Percentiles rank a stretch among this genome's conserved stretches.
phyloP scores from a whole-genome alignment of 1,140 invertebrate genomes.

The Drosophila albomicans region DNA sequence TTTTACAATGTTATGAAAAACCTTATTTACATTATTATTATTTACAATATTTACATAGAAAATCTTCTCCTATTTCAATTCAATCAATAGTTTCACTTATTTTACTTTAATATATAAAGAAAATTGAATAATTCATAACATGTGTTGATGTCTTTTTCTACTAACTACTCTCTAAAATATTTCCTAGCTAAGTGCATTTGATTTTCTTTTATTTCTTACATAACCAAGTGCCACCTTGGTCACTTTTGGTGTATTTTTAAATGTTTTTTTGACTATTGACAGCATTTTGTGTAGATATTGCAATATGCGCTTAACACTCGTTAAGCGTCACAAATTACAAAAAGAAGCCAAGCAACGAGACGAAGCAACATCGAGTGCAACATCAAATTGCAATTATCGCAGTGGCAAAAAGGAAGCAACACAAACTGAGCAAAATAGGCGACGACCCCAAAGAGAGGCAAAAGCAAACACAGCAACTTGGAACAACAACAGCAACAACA shows the following conservation, averaged over 20 bases:
- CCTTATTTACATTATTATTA: too few species aligned
- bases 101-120: fast-evolving
- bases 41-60: too few species aligned
- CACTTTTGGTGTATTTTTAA: not conserved
- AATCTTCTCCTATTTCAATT: too few species aligned
- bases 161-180: too few species aligned
- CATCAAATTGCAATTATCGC: conserved; percentile 78
- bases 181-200: too few species aligned
- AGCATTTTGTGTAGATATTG: not conserved
- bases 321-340: conserved; percentile 26
- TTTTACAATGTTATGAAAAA: too few species aligned
- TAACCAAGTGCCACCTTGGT: not conserved
- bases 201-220: too few species aligned
- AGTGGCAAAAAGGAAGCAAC: conserved; percentile 59
- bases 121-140: too few species aligned
- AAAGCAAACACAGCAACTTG: conserved; percentile 15
- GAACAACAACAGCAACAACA: conserved; percentile 20
- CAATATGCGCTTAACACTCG: conserved; percentile 9
- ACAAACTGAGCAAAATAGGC: conserved; percentile 39
- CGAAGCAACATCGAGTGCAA: conserved; percentile 19
- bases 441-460: conserved; percentile 49
- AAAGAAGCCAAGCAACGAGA: conserved; percentile 12
- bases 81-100: too few species aligned
- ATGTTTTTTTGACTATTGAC: not conserved
- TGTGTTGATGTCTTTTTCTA: too few species aligned